Percentiles rank a stretch among this genome's conserved stretches.
These are phyloP conservation scores for Crocuta crocuta DNA, from an alignment of 2,113 vertebrate genomes.

Conservation along the genomic window DNA sequence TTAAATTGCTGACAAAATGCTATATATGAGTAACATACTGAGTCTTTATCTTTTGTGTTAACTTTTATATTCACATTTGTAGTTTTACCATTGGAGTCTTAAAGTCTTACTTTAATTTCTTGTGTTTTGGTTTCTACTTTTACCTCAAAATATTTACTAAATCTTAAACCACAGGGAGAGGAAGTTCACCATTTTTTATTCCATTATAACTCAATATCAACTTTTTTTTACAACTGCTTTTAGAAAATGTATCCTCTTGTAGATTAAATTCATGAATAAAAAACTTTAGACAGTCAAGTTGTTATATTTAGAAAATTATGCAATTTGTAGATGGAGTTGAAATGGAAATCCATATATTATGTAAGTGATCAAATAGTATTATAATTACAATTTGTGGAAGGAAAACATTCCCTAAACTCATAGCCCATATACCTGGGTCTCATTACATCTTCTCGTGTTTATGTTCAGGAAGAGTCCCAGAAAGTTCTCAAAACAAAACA, in stretches of 20 bases:
- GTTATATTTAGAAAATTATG: slow-evolving; percentile 2
- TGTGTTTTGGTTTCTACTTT: not conserved
- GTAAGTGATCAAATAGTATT: not conserved
- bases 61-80: not conserved
- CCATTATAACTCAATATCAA: not conserved
- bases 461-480: not conserved
- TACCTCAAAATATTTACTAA: not conserved
- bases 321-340: not conserved
- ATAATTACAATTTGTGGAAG: not conserved
- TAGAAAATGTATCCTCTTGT: not conserved
- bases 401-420: not conserved
- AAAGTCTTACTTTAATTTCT: not conserved
- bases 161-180: not conserved
- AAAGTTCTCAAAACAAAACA: not conserved
- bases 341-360: not conserved
- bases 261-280: not conserved
- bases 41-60: not conserved
- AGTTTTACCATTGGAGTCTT: not conserved
- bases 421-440: not conserved
- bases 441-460: not conserved
- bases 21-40: not conserved
- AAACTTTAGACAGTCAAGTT: not conserved
- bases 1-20: slow-evolving; percentile 28
- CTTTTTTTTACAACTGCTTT: not conserved
- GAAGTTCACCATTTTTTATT: not conserved